A percentile compares a stretch with the other conserved stretches of the same genome.
These are phyloP conservation scores for Rhinopomastus cyanomelas DNA, from an alignment of 2,113 vertebrate species.

Conservation along the genomic window DNA sequence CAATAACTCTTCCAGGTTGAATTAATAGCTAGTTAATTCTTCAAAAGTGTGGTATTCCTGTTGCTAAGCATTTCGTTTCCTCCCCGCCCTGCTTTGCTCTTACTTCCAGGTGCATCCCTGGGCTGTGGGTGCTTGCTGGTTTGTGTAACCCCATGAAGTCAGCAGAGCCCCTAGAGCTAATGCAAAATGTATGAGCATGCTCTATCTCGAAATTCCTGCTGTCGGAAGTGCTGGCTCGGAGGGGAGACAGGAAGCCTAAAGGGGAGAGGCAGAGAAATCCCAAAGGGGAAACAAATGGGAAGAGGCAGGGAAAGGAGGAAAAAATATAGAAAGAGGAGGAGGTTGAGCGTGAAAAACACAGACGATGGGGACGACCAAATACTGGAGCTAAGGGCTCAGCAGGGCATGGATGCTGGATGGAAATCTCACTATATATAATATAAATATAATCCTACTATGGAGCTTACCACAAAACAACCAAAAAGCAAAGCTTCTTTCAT, in stretches of 20 bases:
- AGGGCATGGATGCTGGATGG: not conserved
- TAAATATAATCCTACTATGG: not conserved
- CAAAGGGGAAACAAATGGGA: not conserved
- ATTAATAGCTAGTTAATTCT: slow-evolving; percentile 68
- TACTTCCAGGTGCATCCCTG: slow-evolving; percentile 49
- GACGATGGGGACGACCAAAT: not conserved
- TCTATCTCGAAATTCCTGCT: slow-evolving; percentile 41
- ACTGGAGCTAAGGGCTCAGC: not conserved
- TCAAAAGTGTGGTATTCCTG: slow-evolving; percentile 51
- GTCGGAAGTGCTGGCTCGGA: not conserved
- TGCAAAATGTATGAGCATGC: slow-evolving; percentile 37
- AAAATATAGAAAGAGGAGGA: not conserved
- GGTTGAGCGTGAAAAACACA: not conserved
- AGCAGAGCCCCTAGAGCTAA: slow-evolving; percentile 52
- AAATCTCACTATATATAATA: too few species aligned
- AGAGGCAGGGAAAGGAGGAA: not conserved
- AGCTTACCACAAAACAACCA: not conserved
- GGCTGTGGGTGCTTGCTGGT: not conserved
- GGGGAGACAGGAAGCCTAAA: slow-evolving; percentile 36
- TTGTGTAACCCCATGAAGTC: slow-evolving; percentile 52
- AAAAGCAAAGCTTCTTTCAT: not conserved
- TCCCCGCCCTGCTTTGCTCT: not conserved
- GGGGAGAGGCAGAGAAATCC: slow-evolving; percentile 16
- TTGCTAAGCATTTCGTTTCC: slow-evolving; percentile 59
- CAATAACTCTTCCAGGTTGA: slow-evolving; percentile 60